These are phyloP conservation scores for Lepisosteus osseus DNA, from an alignment of 2,113 vertebrate species.

Conservation along the genomic window DNA sequence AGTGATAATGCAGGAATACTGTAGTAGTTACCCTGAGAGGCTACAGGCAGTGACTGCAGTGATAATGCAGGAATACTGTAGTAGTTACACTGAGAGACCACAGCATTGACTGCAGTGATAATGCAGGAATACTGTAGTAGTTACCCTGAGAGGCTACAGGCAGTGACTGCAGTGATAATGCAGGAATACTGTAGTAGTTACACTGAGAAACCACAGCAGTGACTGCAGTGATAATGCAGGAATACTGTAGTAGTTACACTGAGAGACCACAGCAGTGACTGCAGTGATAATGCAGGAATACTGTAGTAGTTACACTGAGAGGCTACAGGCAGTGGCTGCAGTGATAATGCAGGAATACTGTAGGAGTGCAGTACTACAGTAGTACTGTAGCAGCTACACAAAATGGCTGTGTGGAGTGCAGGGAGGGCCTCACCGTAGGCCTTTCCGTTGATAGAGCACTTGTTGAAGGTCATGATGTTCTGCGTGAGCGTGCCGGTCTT, in stretches of 20 bases:
- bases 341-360: not conserved
- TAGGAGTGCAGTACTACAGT: not conserved
- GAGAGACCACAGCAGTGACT: not conserved
- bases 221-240: too few species aligned
- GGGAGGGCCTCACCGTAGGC: constrained; percentile 67
- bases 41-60: too few species aligned
- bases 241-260: not conserved
- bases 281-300: too few species aligned
- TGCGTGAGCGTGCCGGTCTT: constrained; percentile 92
- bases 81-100: not conserved
- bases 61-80: not conserved
- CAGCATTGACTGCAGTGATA: too few species aligned
- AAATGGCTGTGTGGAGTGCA: too few species aligned
- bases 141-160: too few species aligned
- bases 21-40: not conserved
- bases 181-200: not conserved
- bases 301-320: too few species aligned
- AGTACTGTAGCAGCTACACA: not conserved
- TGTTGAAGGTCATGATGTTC: constrained; percentile 94
- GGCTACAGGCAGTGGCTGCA: too few species aligned
- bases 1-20: not conserved
- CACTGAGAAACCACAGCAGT: too few species aligned
- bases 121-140: not conserved
- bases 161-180: too few species aligned
- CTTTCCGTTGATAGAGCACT: constrained; percentile 82